A percentile compares a stretch with the other conserved stretches of the same genome.
Evolutionary conservation across 2,888 invertebrate genomes (phyloP).

Genomic region (Torymus auratus): DNA sequence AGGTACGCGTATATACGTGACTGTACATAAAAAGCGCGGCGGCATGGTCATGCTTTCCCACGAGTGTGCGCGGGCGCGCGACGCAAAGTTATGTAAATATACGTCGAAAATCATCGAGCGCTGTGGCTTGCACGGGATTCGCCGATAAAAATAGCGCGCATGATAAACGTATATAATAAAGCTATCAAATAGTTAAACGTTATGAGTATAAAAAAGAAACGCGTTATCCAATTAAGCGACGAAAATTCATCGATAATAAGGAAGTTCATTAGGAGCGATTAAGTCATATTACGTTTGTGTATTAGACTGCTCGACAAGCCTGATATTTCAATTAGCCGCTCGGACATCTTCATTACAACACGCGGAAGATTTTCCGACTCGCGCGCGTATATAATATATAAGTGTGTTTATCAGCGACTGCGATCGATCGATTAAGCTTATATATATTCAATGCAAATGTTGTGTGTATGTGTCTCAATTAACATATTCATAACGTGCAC

Average conservation of each 20-base stretch:
- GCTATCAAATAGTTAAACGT: too few relatives aligned
- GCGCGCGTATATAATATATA: neutral
- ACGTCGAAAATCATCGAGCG: neutral
- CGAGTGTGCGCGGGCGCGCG: neutral
- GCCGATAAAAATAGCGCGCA: too few relatives aligned
- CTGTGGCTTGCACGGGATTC: too few relatives aligned
- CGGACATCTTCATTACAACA: conserved; percentile 8
- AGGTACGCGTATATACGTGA: conserved; percentile 10
- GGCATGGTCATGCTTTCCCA: conserved; percentile 10
- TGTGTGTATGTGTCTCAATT: neutral
- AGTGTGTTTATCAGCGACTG: neutral
- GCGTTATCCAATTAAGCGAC: neutral
- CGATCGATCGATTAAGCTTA: neutral
- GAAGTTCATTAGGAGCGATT: conserved; percentile 19
- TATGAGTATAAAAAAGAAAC: neutral
- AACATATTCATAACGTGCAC: conserved; percentile 9
- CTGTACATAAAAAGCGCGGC: neutral
- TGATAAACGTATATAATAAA: too few relatives aligned
- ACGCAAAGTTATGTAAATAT: conserved; percentile 12
- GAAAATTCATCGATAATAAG: neutral
- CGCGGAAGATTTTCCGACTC: too few relatives aligned
- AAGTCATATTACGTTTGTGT: neutral
- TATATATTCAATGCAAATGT: too few relatives aligned
- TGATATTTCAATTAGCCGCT: conserved; percentile 1
- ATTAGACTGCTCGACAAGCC: conserved; percentile 8